Conservation (phyloP, 2,888 invertebrate genomes). For the Ochropacha duplaris region DNA sequence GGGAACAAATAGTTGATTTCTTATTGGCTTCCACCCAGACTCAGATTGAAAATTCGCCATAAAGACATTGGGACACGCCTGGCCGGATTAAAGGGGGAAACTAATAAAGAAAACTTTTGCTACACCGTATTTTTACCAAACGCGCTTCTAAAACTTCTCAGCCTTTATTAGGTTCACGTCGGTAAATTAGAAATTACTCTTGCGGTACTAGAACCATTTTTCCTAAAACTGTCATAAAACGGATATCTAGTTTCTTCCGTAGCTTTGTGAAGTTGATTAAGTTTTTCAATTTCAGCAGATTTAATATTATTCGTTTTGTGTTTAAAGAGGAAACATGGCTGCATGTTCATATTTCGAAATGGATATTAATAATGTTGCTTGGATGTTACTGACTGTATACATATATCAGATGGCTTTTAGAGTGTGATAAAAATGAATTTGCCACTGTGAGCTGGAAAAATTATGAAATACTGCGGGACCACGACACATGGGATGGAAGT, state of each 20-base stretch:
- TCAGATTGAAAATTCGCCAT: conserved; percentile 82
- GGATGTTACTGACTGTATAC: conserved; percentile 26
- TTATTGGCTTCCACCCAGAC: conserved; percentile 81
- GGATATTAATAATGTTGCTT: conserved; percentile 38
- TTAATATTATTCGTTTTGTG: conserved; percentile 26
- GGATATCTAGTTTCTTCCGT: conserved; percentile 47
- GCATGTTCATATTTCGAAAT: conserved; percentile 27
- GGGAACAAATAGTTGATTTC: conserved; percentile 81
- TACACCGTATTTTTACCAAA: conserved; percentile 81
- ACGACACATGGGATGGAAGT: conserved; percentile 42
- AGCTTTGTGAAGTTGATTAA: conserved; percentile 54
- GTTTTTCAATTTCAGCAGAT: conserved; percentile 50
- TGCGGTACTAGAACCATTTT: conserved; percentile 52
- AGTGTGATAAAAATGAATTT: conserved; percentile 50
- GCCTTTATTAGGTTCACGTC: conserved; percentile 71
- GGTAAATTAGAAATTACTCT: conserved; percentile 65
- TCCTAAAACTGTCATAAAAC: conserved; percentile 52
- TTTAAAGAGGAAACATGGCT: conserved; percentile 22
- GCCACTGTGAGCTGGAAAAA: conserved; percentile 46
- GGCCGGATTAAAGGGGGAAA: conserved; percentile 80
- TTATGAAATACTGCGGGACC: conserved; percentile 51
- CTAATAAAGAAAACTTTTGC: conserved; percentile 83
- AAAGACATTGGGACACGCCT: conserved; percentile 82
- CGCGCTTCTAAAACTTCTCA: conserved; percentile 73
- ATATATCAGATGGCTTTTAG: conserved; percentile 52